Evolutionary conservation across 2,113 vertebrate genomes (phyloP), one percentile per base, ranked within the genome.

Genomic region (Calcarius ornatus): DNA sequence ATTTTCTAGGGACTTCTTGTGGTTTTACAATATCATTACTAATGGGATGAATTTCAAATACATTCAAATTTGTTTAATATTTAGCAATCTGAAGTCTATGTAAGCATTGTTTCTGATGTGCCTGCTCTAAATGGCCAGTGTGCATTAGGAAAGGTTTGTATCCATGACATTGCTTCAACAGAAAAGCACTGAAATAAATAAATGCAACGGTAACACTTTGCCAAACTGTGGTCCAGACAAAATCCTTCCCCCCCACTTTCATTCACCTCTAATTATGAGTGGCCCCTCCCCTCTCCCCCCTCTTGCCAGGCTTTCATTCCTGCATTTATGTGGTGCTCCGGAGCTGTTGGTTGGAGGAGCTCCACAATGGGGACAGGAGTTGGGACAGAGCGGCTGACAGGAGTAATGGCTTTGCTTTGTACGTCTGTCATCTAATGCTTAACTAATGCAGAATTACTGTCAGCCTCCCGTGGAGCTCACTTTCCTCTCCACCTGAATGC

Each of bases 391-490:
- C 2, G 15, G 88, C 86, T 91, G 95, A 94, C 31, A 86, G 81
- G 94, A 96, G 96, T 96, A 95, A 95, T 95, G 85, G 90, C 86
- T 97, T 96, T 93, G 95, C 91, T 96, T 97, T 96, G 90, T 95
- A 96, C 81, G 86, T 93, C 96, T 96, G 96, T 97, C 96, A 95
- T 81, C 95, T 96, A 96, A 95, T 92, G 94, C 94, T 95, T 96
- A 95, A 95, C 96, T 96, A 97, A 96, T 95, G 94, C 91, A 92
- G 94, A 97, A 96, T 96, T 96, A 96, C 96, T 96, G 96, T 95
- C 97, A 97, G 91, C 66, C 96, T 95, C 96, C 96, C 24, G 89
- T 2, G 2, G 94, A 83, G 89, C 89, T 96, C 82, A 43, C 95
- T 95, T 95, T 95, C 91, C 88, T 92, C 95, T 90, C 82, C 95